A percentile compares a stretch with the other conserved stretches of the same genome.
phyloP scores from a whole-genome alignment of 30 jellyfish, hydroid and myxozoan species.

The Pseudorhiza aurosa region DNA sequence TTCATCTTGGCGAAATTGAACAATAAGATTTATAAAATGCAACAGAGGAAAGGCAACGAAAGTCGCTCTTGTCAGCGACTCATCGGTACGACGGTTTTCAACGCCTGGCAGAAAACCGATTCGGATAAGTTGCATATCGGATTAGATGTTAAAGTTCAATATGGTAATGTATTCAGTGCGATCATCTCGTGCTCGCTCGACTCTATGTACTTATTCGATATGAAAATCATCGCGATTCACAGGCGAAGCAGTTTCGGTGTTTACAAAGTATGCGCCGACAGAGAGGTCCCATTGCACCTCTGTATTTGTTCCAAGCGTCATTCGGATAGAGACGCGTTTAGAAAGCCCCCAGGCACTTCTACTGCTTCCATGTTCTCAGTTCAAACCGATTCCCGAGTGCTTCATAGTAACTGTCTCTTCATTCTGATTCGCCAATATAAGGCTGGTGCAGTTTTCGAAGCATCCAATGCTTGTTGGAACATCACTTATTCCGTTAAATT shows the following conservation, averaged over 20 bases:
- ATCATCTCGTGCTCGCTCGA: slow-evolving; percentile 12
- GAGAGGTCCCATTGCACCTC: slow-evolving; percentile 10
- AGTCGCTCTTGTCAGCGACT: slow-evolving; percentile 42
- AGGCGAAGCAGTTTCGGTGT: slow-evolving; percentile 51
- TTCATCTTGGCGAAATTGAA: slow-evolving; percentile 23
- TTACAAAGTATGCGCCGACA: slow-evolving; percentile 51
- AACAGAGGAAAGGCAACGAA: background rate
- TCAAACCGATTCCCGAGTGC: background rate
- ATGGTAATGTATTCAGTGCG: slow-evolving; percentile 21
- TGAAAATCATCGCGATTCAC: slow-evolving; percentile 23
- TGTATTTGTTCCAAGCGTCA: slow-evolving; percentile 38
- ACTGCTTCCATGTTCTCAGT: slow-evolving; percentile 40
- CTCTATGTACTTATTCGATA: background rate
- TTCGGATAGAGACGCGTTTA: background rate
- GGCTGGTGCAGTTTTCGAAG: slow-evolving; percentile 72
- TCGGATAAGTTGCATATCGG: background rate
- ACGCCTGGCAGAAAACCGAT: slow-evolving; percentile 63
- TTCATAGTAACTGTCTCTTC: slow-evolving; percentile 40
- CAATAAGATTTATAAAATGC: slow-evolving; percentile 3
- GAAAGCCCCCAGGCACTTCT: slow-evolving; percentile 22
- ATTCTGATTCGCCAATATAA: slow-evolving; percentile 29
- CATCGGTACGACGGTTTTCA: slow-evolving; percentile 18
- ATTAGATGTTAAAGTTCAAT: slow-evolving; percentile 48
- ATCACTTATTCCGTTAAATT: slow-evolving; percentile 29
- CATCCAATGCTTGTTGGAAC: slow-evolving; percentile 54